phyloP scores from a whole-genome alignment of 2,797 vertebrate species.

The Ataeniobius toweri region DNA sequence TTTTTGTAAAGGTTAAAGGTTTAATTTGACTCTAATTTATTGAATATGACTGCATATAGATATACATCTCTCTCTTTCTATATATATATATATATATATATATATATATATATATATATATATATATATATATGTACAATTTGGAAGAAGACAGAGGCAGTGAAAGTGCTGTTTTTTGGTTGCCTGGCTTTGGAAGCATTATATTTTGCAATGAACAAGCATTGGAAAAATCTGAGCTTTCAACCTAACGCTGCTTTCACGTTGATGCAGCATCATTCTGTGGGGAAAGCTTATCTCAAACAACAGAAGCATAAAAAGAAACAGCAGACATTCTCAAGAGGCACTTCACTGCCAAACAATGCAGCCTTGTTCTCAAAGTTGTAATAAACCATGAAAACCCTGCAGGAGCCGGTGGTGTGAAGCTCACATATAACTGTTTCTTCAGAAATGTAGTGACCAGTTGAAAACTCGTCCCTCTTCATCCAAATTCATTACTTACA shows the following conservation, averaged over 20 bases:
- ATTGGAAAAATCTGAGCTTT: not conserved
- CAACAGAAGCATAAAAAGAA: not conserved
- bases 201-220: constrained; percentile 1
- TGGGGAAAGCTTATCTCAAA: constrained; percentile 7
- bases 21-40: no score
- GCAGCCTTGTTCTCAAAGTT: constrained; percentile 9
- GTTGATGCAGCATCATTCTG: not conserved
- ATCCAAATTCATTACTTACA: not conserved
- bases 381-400: constrained; percentile 41
- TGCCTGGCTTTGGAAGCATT: constrained; percentile 5
- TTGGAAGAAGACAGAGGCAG: not conserved
- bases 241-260: not conserved
- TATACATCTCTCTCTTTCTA: no score
- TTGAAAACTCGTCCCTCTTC: not conserved
- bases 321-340: not conserved
- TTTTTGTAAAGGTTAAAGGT: no score
- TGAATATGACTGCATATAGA: no score
- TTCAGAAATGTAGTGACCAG: not conserved
- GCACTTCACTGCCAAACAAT: constrained; percentile 31
- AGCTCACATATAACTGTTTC: not conserved
- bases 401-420: not conserved
- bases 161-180: not conserved
- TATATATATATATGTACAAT: not conserved
- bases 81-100: not conserved
- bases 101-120: no score